These are phyloP conservation scores for Liasis olivaceus DNA, from an alignment of 2,797 vertebrate species.

Conservation along the genomic window DNA sequence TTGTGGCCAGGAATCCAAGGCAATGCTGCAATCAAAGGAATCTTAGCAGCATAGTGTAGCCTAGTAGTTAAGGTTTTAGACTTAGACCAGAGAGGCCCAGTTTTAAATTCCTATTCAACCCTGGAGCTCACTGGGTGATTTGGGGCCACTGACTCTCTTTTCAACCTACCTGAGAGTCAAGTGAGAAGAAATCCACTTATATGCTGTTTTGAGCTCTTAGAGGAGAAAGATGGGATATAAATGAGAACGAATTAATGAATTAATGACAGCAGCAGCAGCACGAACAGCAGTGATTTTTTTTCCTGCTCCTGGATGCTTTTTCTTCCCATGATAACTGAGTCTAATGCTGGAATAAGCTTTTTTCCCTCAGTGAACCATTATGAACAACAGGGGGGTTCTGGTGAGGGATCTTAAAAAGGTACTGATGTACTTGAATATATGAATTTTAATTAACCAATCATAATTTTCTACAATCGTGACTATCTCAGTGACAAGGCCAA, in stretches of 20 bases:
- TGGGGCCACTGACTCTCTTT: background rate
- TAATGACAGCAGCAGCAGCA: background rate
- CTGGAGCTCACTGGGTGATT: background rate
- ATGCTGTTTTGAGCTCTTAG: background rate
- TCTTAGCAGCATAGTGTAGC: background rate
- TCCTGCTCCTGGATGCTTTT: background rate
- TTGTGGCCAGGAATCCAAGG: conserved; percentile 72
- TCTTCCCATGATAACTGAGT: background rate
- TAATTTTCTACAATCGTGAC: background rate
- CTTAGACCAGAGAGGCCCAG: background rate
- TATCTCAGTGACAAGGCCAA: background rate
- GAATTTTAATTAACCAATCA: background rate
- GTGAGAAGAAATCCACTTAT: background rate
- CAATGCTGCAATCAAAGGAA: rapidly evolving
- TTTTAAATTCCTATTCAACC: background rate
- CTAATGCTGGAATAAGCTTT: background rate
- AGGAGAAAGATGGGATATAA: background rate
- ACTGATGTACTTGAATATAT: background rate
- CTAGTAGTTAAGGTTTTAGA: background rate
- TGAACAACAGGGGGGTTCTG: background rate
- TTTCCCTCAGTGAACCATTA: background rate
- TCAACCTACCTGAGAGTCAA: background rate
- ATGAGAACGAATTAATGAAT: background rate
- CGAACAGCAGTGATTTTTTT: background rate
- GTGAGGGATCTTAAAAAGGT: background rate